Evolutionary conservation across 2,888 invertebrate genomes (phyloP), one percentile per base, ranked within the genome.

Genomic region (Chirona hameri): DNA sequence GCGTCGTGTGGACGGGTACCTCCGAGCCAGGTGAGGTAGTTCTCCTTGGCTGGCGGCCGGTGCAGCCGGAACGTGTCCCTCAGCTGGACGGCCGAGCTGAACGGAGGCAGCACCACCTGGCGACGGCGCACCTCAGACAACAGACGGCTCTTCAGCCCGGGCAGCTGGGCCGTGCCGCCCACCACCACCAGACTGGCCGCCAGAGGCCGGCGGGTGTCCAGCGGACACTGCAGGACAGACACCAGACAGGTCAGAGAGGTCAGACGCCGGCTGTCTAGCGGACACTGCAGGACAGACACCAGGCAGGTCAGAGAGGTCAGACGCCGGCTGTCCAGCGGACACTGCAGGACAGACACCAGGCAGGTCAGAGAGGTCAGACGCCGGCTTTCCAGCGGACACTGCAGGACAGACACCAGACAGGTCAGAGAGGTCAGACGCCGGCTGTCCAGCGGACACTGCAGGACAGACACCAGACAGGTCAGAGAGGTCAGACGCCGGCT

Each of bases 21-120:
- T 88, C 97, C 97, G 52, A 95, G 89, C 97, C 98, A 98, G 69
- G 94, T 93, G 21, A 92, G 91, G 87, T 93, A 93, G 89, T 96
- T 97, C 83, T 92, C 92, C 87, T 93, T 93, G 57, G 93, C 92
- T 27, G 96, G 95, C 65, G 94, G 90, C 5, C 89, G 88, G 89
- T 97, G 97, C 88, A 97, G 95, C 88, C 93, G 93, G 87, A 97
- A 93, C 48, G 89, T 89, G 83, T 91, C 89, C n/a, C n/a, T n/a
- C 39, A 93, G 87, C 85, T 94, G 88, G 84, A 91, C 90, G 0
- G 90, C 90, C 85, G 90, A 82, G 86, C 52, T 90, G 88, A 94
- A 93, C 1, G 91, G 90, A n/a, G 87, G 86, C 85, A 90, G 90
- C 48, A 90, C 88, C n/a, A 93, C 87, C 79, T 95, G 90, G 83